phyloP scores from a whole-genome alignment of 2,888 invertebrate genomes.

The Psylliodes chrysocephalus region DNA sequence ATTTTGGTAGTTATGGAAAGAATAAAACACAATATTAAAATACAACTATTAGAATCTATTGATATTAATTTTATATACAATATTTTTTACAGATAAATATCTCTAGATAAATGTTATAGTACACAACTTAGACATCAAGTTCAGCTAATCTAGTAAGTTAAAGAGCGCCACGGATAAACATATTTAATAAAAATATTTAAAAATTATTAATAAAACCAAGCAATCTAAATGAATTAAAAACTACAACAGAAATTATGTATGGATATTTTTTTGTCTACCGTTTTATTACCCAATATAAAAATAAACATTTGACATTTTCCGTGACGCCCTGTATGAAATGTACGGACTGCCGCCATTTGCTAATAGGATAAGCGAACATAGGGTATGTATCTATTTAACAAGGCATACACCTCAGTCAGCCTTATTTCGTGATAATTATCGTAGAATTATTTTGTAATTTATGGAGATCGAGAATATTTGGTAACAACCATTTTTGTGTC shows the following conservation, averaged over 20 bases:
- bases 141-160: slow-evolving; percentile 41
- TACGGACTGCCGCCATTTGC: slow-evolving; percentile 54
- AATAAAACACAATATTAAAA: slow-evolving; percentile 46
- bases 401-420: slow-evolving; percentile 30
- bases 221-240: not conserved
- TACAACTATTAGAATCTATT: slow-evolving; percentile 54
- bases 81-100: slow-evolving; percentile 58
- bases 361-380: slow-evolving; percentile 48
- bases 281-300: not conserved
- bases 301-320: slow-evolving; percentile 9
- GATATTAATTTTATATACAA: slow-evolving; percentile 58
- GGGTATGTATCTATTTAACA: slow-evolving; percentile 37
- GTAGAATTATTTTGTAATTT: too few species aligned
- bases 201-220: not conserved
- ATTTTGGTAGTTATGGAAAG: not conserved
- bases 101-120: slow-evolving; percentile 57
- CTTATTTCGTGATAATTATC: not conserved
- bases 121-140: slow-evolving; percentile 58
- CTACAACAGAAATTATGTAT: too few species aligned
- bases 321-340: slow-evolving; percentile 42
- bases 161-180: slow-evolving; percentile 21
- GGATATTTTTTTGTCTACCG: not conserved
- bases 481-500: too few species aligned
- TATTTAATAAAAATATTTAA: slow-evolving; percentile 7
- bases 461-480: not conserved